These are phyloP conservation scores for Fratercula arctica DNA, from an alignment of 2,797 vertebrate species.

Conservation along the genomic window DNA sequence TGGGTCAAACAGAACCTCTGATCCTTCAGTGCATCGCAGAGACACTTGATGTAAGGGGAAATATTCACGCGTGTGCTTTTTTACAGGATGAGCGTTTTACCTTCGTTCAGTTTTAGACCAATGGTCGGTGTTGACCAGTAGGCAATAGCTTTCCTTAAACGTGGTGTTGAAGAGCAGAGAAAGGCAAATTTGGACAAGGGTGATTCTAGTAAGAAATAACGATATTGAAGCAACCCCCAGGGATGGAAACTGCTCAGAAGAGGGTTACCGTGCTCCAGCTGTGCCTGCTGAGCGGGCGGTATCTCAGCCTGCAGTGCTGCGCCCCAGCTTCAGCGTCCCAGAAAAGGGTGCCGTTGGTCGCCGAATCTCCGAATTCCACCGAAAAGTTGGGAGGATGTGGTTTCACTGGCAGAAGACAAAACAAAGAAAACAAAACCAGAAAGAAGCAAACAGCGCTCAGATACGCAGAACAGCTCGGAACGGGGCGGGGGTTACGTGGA, in stretches of 20 bases:
- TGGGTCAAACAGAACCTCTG: neutral
- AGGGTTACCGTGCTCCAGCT: slow-evolving; percentile 73
- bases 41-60: neutral
- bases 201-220: neutral
- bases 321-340: slow-evolving; percentile 36
- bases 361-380: slow-evolving; percentile 66
- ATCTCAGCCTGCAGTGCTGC: slow-evolving; percentile 76
- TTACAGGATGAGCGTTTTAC: neutral
- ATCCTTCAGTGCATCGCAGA: neutral
- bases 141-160: neutral
- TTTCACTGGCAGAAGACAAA: slow-evolving; percentile 73
- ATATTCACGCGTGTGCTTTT: fast-evolving
- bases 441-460: neutral
- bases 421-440: neutral
- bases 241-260: fast-evolving
- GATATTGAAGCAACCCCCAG: neutral
- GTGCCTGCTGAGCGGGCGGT: neutral
- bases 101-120: neutral
- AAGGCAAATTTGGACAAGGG: neutral
- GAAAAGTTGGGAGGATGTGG: slow-evolving; percentile 76
- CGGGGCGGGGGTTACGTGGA: fast-evolving
- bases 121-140: fast-evolving
- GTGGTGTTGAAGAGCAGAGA: neutral
- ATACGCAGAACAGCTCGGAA: fast-evolving
- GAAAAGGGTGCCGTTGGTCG: slow-evolving; percentile 72